Conservation (phyloP, 2,797 vertebrate species). For the Heliangelus exortis region DNA sequence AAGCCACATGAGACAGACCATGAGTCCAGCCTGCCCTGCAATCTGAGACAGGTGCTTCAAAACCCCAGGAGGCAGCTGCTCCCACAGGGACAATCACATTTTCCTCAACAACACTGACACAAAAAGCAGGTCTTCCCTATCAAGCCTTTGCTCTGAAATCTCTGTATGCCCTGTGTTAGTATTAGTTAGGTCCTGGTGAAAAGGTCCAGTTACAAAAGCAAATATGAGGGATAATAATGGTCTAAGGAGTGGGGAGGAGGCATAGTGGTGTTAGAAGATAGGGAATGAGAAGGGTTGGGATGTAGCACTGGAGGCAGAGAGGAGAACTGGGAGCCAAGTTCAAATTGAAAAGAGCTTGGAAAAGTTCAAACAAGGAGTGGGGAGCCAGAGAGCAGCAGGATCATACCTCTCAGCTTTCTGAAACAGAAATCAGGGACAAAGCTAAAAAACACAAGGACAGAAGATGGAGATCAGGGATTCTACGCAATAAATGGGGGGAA, state of each 20-base stretch:
- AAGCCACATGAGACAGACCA: background rate
- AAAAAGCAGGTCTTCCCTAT: background rate
- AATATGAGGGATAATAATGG: background rate
- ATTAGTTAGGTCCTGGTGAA: constrained; percentile 27
- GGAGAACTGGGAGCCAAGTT: constrained; percentile 25
- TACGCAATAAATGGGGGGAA: constrained; percentile 51
- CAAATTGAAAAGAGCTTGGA: constrained; percentile 45
- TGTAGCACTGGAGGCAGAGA: constrained; percentile 18
- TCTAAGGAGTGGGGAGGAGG: background rate
- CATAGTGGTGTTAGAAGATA: constrained; percentile 23
- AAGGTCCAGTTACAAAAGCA: constrained; percentile 29
- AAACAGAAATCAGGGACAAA: constrained; percentile 80
- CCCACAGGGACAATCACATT: background rate
- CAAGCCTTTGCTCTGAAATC: background rate
- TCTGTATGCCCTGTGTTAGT: constrained; percentile 35
- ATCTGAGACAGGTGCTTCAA: background rate
- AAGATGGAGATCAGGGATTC: constrained; percentile 79
- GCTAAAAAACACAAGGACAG: constrained; percentile 82
- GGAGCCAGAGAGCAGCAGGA: constrained; percentile 67
- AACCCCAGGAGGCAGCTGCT: background rate
- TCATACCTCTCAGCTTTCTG: constrained; percentile 82
- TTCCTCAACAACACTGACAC: background rate
- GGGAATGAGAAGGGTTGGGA: background rate
- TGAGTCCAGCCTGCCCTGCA: background rate
- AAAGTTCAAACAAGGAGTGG: constrained; percentile 58